phyloP scores from a whole-genome alignment of 92 coral and sea anemone species.

The Epizoanthus stellaris region DNA sequence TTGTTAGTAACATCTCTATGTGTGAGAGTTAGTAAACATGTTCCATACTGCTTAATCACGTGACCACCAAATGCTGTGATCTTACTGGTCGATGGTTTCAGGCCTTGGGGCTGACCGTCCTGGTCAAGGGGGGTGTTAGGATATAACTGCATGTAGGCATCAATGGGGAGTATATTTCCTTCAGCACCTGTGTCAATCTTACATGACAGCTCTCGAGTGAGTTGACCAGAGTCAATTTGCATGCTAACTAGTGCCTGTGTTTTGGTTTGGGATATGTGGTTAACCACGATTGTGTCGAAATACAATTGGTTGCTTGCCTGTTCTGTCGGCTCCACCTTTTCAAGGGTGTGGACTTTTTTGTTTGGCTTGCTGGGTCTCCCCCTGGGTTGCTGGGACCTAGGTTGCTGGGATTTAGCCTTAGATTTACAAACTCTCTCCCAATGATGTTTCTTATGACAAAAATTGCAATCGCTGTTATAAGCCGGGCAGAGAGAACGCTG shows the following conservation, averaged over 20 bases:
- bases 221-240: constrained; percentile 66
- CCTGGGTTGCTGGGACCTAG: constrained; percentile 22
- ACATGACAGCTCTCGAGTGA: constrained; percentile 60
- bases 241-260: constrained; percentile 66
- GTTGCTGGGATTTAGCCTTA: constrained; percentile 22
- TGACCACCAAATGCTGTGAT: constrained; percentile 73
- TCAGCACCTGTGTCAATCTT: constrained; percentile 82
- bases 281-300: constrained; percentile 57
- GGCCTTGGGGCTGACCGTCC: constrained; percentile 59
- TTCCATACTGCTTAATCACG: constrained; percentile 62
- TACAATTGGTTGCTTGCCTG: constrained; percentile 49
- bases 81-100: constrained; percentile 59
- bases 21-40: constrained; percentile 61
- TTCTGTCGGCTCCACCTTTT: constrained; percentile 2
- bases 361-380: constrained; percentile 31
- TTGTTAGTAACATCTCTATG: constrained; percentile 46
- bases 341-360: constrained; percentile 31
- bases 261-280: constrained; percentile 49
- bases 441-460: constrained; percentile 49
- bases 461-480: constrained; percentile 22
- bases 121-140: constrained; percentile 53
- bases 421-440: constrained; percentile 55
- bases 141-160: constrained; percentile 53
- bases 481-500: constrained; percentile 38
- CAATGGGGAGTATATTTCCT: constrained; percentile 76